Conservation (phyloP, 2,797 vertebrate species). For the Gymnothorax javanicus region DNA sequence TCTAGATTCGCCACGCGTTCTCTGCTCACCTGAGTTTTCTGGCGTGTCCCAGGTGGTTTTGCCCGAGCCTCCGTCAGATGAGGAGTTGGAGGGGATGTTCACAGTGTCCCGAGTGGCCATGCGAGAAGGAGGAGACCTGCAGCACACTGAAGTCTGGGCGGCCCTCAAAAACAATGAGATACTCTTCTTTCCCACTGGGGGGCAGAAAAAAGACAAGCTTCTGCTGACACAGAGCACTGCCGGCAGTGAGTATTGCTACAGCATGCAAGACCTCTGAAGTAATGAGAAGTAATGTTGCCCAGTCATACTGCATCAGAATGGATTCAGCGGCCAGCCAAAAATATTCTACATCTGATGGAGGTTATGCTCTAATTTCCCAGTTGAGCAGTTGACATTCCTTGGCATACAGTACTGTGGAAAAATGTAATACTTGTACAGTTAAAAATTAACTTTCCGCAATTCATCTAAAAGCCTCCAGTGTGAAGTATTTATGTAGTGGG, state of each 20-base stretch:
- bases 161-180: constrained; percentile 61
- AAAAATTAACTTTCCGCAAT: background rate
- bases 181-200: constrained; percentile 56
- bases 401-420: background rate
- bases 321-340: background rate
- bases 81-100: constrained; percentile 57
- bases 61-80: constrained; percentile 55
- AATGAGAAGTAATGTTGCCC: background rate
- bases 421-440: background rate
- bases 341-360: background rate
- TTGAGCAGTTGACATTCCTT: background rate
- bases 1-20: background rate
- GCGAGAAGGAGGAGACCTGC: constrained; percentile 43
- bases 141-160: constrained; percentile 63
- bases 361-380: background rate
- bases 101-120: constrained; percentile 64
- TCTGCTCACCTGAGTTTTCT: background rate
- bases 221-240: constrained; percentile 49
- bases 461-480: background rate
- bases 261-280: background rate
- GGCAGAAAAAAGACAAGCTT: constrained; percentile 39
- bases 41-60: constrained; percentile 63
- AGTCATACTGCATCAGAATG: background rate
- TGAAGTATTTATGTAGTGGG: background rate
- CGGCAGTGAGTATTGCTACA: constrained; percentile 49